phyloP scores from a whole-genome alignment of 2,888 invertebrate genomes.

The Tetrapedia diversipes region DNA sequence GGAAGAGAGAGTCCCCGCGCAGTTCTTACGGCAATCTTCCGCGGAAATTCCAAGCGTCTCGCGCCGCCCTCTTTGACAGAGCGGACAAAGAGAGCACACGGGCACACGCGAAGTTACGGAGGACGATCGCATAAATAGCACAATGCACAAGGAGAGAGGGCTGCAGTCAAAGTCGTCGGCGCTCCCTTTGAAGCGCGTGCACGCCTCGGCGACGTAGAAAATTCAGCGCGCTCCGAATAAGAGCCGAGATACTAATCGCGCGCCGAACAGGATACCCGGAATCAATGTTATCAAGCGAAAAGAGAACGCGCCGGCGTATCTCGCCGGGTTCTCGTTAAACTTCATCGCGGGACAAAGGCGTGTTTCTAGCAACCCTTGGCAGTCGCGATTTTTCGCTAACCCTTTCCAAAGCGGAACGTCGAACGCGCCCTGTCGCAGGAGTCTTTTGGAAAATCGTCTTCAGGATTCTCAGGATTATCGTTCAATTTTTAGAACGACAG shows the following conservation, averaged over 20 bases:
- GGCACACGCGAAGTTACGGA: conserved; percentile 23
- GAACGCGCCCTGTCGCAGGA: too few relatives aligned
- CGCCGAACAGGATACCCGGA: conserved; percentile 5
- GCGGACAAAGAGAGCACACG: conserved; percentile 26
- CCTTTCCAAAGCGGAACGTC: too few relatives aligned
- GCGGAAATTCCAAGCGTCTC: conserved; percentile 3
- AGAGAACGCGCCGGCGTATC: neutral
- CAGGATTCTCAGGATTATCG: too few relatives aligned
- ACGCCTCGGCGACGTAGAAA: conserved; percentile 23
- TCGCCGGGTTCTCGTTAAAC: neutral
- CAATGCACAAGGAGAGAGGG: conserved; percentile 37
- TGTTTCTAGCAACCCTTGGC: too few relatives aligned
- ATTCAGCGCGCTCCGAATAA: conserved; percentile 17
- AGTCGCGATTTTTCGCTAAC: too few relatives aligned
- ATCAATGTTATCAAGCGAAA: conserved; percentile 23
- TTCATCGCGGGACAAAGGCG: neutral
- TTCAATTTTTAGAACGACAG: too few relatives aligned
- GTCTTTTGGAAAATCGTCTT: too few relatives aligned
- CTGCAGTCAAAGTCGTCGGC: conserved; percentile 38
- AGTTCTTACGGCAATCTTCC: too few relatives aligned
- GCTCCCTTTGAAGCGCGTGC: conserved; percentile 19
- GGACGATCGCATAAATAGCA: conserved; percentile 41
- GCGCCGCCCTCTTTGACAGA: conserved; percentile 12
- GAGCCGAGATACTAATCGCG: conserved; percentile 26
- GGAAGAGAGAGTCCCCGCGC: too few relatives aligned